Evolutionary conservation across 2,888 invertebrate genomes (phyloP), one percentile per base, ranked within the genome.

Genomic region (Troglohyphantes excavatus): DNA sequence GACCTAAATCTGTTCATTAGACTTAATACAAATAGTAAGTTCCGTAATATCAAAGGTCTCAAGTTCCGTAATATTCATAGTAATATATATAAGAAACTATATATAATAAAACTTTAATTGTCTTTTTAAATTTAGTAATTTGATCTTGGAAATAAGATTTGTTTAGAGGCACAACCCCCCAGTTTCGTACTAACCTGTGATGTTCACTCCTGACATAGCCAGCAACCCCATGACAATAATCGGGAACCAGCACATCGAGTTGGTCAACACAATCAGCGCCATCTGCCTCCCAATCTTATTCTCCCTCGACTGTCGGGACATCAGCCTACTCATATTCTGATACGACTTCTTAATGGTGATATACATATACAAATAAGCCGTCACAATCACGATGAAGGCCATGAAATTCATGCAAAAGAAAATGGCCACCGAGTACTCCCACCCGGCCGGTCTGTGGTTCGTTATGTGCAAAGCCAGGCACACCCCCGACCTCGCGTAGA

Each of bases 381-480:
- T 75, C 5, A 92, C 92, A 46, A 93, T 93, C 27, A 93, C 81
- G 0, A 93, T 26, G 91, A 93, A 93, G 2, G 92, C 92, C 6
- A 92, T 33, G 61, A 93, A 92, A 89, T 93, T 93, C 33, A 93
- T 91, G 61, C 92, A 91, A 68, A 93, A 92, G 84, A 93, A 93
- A 7, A 93, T 91, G 2, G 92, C 92, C 3, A 93, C 92, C 2
- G 93, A 92, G 87, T 93, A 93, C 78, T 93, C 92, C 93, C 93
- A 93, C 6, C 93, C 93, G 7, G 93, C 92, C 0, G 92, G 92
- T 39, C 92, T 91, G 76, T 93, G 92, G 43, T 92, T 92, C 21
- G 93, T 93, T 11, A 93, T 92, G 29, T 93, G 93, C 13, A 93
- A 91, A 0, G 93, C 92, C 19, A 93, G 86, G 90, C 93, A 93